A percentile compares a stretch with the other conserved stretches of the same genome.
Evolutionary conservation across 2,797 vertebrate genomes (phyloP).

Genomic region (Delichon dasypus): DNA sequence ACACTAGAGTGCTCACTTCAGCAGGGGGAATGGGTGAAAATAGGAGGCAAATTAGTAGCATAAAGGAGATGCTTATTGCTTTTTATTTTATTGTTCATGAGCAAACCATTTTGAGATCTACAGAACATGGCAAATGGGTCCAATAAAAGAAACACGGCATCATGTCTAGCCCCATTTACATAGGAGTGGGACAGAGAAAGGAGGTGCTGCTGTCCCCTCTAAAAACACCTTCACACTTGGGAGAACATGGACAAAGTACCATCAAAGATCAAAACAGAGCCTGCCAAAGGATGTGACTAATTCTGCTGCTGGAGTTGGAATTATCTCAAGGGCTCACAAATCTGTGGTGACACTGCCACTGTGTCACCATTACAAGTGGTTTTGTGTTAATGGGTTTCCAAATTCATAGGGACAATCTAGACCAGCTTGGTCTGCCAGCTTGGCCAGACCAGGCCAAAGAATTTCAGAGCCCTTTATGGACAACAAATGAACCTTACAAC

Average conservation of each 20-base stretch:
- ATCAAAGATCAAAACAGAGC: neutral
- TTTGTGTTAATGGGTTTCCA: neutral
- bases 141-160: neutral
- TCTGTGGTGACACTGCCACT: rapidly evolving
- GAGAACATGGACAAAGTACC: neutral
- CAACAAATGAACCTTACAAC: neutral
- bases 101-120: neutral
- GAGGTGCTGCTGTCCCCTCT: neutral
- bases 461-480: neutral
- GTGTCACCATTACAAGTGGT: neutral
- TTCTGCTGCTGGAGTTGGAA: neutral
- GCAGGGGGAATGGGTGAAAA: neutral
- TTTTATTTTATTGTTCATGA: neutral
- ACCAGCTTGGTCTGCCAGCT: no score
- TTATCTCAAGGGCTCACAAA: neutral
- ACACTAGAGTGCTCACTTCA: neutral
- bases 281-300: neutral
- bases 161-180: neutral
- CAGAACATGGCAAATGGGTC: neutral
- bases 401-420: neutral
- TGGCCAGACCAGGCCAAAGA: no score
- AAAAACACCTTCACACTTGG: neutral
- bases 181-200: neutral
- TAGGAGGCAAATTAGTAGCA: neutral
- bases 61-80: neutral